These are phyloP conservation scores for Daktulosphaira vitifoliae DNA, from an alignment of 1,140 invertebrate species.

Conservation along the genomic window DNA sequence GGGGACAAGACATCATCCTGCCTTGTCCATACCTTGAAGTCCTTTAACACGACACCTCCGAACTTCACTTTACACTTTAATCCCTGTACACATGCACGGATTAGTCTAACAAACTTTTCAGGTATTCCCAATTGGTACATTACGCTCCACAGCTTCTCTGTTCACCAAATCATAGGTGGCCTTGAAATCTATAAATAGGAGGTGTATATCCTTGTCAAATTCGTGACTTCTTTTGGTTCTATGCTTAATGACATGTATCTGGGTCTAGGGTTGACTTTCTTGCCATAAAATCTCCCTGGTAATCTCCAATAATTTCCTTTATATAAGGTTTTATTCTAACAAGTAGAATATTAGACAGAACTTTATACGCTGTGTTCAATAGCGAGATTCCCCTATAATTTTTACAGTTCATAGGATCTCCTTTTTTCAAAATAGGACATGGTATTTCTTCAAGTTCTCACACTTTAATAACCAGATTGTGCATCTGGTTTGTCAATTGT, in stretches of 20 bases:
- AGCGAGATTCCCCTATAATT: no score
- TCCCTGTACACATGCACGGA: constrained; percentile 19
- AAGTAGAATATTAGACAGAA: constrained; percentile 28
- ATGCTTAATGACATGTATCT: neutral
- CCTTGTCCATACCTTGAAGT: constrained; percentile 8
- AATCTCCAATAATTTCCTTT: constrained; percentile 23
- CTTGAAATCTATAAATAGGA: constrained; percentile 23
- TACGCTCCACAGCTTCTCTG: constrained; percentile 27
- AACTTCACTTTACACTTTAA: constrained; percentile 30
- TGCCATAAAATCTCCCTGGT: neutral
- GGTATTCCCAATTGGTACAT: constrained; percentile 21
- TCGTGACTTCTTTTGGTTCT: constrained; percentile 25
- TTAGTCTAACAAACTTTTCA: constrained; percentile 17
- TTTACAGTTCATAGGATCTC: no score
- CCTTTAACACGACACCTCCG: constrained; percentile 1
- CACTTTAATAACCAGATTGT: constrained; percentile 34
- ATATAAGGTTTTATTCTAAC: constrained; percentile 19
- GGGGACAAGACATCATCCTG: constrained; percentile 33
- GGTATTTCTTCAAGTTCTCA: constrained; percentile 35
- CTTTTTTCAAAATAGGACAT: constrained; percentile 36
- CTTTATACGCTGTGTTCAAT: constrained; percentile 33
- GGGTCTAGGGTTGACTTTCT: neutral
- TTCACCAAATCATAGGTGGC: constrained; percentile 34
- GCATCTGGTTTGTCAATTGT: constrained; percentile 14
- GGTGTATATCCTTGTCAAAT: constrained; percentile 16